A percentile compares a stretch with the other conserved stretches of the same genome.
Conservation (phyloP, 1,140 invertebrate genomes). For the Paracyclopina nana region DNA sequence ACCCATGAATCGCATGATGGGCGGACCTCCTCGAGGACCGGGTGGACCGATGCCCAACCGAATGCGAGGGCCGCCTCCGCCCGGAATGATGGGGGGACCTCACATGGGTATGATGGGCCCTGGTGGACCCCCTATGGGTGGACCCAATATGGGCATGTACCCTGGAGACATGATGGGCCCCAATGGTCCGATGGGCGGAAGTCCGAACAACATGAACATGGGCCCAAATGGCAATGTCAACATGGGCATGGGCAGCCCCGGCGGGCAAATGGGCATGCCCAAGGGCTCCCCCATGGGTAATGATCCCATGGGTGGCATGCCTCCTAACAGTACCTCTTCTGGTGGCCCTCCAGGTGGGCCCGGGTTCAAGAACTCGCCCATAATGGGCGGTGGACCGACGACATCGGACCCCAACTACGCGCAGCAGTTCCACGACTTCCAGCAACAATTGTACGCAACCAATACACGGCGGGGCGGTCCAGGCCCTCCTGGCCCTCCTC, state of each 20-base stretch:
- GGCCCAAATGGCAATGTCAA: slow-evolving; percentile 21
- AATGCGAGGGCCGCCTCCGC: slow-evolving; percentile 23
- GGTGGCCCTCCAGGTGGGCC: slow-evolving; percentile 37
- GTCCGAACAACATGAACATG: slow-evolving; percentile 23
- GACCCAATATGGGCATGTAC: slow-evolving; percentile 18
- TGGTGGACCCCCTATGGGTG: slow-evolving; percentile 23
- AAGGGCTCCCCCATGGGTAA: slow-evolving; percentile 22
- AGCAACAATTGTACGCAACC: slow-evolving; percentile 78
- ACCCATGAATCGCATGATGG: slow-evolving; percentile 19
- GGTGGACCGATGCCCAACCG: slow-evolving; percentile 22
- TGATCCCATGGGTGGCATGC: slow-evolving; percentile 1
- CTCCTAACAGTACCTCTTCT: slow-evolving; percentile 16
- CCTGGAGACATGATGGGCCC: slow-evolving; percentile 19
- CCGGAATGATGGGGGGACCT: slow-evolving; percentile 24
- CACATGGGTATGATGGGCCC: slow-evolving; percentile 23
- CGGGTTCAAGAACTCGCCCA: slow-evolving; percentile 59
- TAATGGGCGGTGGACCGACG: slow-evolving; percentile 45
- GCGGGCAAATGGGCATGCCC: slow-evolving; percentile 20
- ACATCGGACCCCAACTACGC: slow-evolving; percentile 76
- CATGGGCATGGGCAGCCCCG: slow-evolving; percentile 19
- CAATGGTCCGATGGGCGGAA: slow-evolving; percentile 22
- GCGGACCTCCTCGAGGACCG: slow-evolving; percentile 18
- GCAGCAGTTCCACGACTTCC: slow-evolving; percentile 84
- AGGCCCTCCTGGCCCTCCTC: slow-evolving; percentile 17
- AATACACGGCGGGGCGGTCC: slow-evolving; percentile 40